phyloP scores from a whole-genome alignment of 2,113 vertebrate species.

The Pseudopodoces humilis region DNA sequence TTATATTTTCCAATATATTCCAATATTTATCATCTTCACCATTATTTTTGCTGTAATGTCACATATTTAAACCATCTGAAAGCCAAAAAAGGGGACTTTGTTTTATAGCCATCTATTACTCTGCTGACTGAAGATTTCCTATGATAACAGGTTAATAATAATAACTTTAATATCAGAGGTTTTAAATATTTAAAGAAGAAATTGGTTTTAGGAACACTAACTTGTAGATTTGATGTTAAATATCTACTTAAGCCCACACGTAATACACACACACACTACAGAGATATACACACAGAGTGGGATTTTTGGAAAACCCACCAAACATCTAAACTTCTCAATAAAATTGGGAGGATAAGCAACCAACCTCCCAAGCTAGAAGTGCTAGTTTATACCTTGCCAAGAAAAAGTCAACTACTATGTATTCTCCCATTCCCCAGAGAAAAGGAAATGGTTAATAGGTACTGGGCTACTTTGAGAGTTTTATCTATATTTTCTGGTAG shows the following conservation, averaged over 20 bases:
- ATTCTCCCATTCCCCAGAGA: background rate
- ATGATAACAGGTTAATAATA: background rate
- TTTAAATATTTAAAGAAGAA: background rate
- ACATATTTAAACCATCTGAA: background rate
- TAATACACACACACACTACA: background rate
- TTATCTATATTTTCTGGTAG: background rate
- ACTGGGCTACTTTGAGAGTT: background rate
- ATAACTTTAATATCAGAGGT: background rate
- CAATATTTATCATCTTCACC: background rate
- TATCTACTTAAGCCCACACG: background rate
- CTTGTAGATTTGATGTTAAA: background rate
- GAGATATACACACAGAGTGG: fast-evolving
- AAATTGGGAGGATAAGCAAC: background rate
- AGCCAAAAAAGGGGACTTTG: background rate
- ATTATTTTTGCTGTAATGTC: background rate
- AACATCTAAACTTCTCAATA: background rate
- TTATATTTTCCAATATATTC: background rate
- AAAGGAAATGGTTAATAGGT: background rate
- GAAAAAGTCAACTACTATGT: background rate
- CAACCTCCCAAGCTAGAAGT: background rate
- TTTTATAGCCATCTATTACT: background rate
- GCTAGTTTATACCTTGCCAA: background rate
- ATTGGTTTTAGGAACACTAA: background rate
- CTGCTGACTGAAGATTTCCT: background rate
- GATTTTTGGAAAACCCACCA: background rate